These are phyloP conservation scores for Aptenodytes forsteri DNA, from an alignment of 2,113 vertebrate genomes.

Conservation along the genomic window DNA sequence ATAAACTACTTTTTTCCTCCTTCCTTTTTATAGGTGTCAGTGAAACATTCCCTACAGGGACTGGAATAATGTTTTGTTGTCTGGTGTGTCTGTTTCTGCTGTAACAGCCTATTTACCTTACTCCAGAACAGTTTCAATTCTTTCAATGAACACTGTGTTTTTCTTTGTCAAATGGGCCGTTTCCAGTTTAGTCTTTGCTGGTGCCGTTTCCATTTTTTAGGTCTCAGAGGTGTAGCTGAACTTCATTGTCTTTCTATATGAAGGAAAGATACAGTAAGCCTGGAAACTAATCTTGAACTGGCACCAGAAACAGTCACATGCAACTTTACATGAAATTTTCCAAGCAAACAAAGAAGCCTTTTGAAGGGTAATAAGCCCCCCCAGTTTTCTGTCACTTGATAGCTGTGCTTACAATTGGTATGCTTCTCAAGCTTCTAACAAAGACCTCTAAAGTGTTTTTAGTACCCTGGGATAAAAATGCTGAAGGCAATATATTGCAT, in stretches of 20 bases:
- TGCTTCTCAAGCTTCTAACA: neutral
- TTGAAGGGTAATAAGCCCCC: neutral
- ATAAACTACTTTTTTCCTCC: neutral
- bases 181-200: neutral
- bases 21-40: neutral
- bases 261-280: neutral
- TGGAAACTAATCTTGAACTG: slow-evolving; percentile 18
- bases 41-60: neutral
- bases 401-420: neutral
- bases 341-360: slow-evolving; percentile 30
- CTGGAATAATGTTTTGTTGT: neutral
- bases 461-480: neutral
- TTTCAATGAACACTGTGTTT: neutral
- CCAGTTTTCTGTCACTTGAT: slow-evolving; percentile 16
- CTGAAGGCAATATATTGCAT: neutral
- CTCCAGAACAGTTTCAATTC: neutral
- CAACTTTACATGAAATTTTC: slow-evolving; percentile 10
- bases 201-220: neutral
- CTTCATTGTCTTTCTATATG: slow-evolving; percentile 15
- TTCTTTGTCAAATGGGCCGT: neutral
- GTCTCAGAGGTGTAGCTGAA: neutral
- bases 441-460: neutral
- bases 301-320: neutral
- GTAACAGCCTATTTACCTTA: neutral
- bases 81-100: neutral